These are phyloP conservation scores for Euzophera pinguis DNA, from an alignment of 2,888 invertebrate genomes.

Conservation along the genomic window DNA sequence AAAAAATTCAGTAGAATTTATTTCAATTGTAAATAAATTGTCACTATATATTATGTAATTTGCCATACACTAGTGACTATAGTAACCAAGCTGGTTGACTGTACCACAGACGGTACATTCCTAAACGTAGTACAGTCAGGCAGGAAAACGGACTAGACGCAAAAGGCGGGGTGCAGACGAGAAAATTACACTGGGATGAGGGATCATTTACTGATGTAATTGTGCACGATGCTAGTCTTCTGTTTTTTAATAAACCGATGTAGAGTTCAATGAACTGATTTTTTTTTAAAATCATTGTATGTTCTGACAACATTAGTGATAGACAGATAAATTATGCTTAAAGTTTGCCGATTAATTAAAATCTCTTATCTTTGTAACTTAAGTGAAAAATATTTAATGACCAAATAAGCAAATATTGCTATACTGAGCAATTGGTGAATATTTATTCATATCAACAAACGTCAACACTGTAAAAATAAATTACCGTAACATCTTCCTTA, in stretches of 20 bases:
- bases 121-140: background rate
- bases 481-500: conserved; percentile 5
- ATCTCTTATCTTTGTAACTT: no score
- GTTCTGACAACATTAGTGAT: no score
- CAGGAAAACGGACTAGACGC: background rate
- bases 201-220: conserved; percentile 33
- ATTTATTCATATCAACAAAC: background rate
- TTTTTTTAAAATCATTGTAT: background rate
- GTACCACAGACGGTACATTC: no score
- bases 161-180: conserved; percentile 20
- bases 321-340: no score
- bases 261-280: background rate
- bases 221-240: conserved; percentile 21
- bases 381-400: no score
- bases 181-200: conserved; percentile 24
- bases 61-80: no score
- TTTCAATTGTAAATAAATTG: no score
- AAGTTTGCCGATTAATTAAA: no score
- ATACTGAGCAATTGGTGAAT: no score
- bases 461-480: conserved; percentile 1
- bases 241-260: background rate
- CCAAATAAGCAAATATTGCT: no score
- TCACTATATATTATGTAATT: no score
- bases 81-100: background rate
- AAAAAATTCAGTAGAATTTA: no score